Evolutionary conservation across 2,113 vertebrate genomes (phyloP).

Genomic region (Pseudorhombus dupliciocellatus): DNA sequence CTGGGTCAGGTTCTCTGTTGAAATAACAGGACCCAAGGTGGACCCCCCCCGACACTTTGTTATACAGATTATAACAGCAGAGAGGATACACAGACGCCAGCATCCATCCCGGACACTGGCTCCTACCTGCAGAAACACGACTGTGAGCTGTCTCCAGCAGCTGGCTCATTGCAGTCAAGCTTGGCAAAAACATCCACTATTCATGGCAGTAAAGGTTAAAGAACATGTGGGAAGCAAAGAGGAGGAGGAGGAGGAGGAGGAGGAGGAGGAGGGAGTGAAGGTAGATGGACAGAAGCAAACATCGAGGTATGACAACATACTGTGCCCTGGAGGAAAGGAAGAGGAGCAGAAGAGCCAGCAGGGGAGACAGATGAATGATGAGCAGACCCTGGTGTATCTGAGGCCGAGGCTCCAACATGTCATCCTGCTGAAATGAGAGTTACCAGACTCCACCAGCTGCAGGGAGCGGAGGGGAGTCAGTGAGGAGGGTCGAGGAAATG

Average conservation of each 20-base stretch:
- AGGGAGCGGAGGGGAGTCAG: constrained; percentile 25
- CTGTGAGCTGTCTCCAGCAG: constrained; percentile 29
- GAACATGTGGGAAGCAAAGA: constrained; percentile 19
- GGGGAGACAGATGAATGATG: constrained; percentile 24
- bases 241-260: constrained; percentile 7
- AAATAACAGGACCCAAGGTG: background rate
- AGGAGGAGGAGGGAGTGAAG: constrained; percentile 36
- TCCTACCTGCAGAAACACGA: background rate
- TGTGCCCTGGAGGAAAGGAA: background rate
- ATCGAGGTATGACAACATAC: constrained; percentile 30
- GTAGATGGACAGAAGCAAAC: constrained; percentile 33
- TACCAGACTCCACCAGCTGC: constrained; percentile 42
- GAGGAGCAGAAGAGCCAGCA: constrained; percentile 23
- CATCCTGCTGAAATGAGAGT: constrained; percentile 49
- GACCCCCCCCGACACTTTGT: background rate
- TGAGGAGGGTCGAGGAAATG: constrained; percentile 18
- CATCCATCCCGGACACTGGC: background rate
- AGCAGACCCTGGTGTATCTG: constrained; percentile 21
- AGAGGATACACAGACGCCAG: background rate
- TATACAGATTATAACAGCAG: background rate
- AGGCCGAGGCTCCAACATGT: constrained; percentile 25
- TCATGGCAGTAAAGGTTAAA: constrained; percentile 2
- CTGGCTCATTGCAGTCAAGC: constrained; percentile 42
- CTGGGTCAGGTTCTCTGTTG: constrained; percentile 22
- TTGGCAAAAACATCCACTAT: constrained; percentile 31